phyloP scores from a whole-genome alignment of 2,797 vertebrate genomes.

The Eupleurogrammus muticus region DNA sequence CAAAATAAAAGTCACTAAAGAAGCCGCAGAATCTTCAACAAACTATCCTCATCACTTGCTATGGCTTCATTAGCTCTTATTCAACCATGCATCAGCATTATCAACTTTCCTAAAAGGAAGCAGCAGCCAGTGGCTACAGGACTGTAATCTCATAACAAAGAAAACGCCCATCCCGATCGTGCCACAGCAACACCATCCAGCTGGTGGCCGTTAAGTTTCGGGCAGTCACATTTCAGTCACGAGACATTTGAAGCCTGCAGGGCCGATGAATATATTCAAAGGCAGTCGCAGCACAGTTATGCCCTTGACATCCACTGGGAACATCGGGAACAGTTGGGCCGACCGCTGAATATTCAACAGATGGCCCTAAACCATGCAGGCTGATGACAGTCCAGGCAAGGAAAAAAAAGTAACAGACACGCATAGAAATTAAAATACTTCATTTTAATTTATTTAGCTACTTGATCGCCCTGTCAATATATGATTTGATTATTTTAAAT shows the following conservation, averaged over 20 bases:
- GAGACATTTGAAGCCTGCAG: slow-evolving; percentile 34
- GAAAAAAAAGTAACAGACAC: not conserved
- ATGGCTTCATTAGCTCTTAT: not conserved
- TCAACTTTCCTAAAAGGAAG: slow-evolving; percentile 11
- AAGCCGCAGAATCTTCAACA: not conserved
- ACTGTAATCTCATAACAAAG: slow-evolving; percentile 27
- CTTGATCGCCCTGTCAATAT: not conserved
- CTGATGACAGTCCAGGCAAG: slow-evolving; percentile 12
- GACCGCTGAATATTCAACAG: slow-evolving; percentile 68
- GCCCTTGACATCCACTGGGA: slow-evolving; percentile 61
- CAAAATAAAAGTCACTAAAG: not conserved
- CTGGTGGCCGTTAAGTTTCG: slow-evolving; percentile 21
- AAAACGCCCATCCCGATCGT: slow-evolving; percentile 19
- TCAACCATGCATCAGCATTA: not conserved
- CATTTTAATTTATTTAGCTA: slow-evolving; percentile 16
- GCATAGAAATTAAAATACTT: not conserved
- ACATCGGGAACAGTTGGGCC: slow-evolving; percentile 22
- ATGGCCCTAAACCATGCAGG: slow-evolving; percentile 21
- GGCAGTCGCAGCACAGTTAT: slow-evolving; percentile 25
- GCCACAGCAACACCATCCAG: slow-evolving; percentile 32
- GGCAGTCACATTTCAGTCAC: not conserved
- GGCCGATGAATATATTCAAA: slow-evolving; percentile 44
- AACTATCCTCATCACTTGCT: not conserved
- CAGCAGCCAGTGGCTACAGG: slow-evolving; percentile 16
- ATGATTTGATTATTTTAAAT: slow-evolving; percentile 14